These are phyloP conservation scores for Trichechus manatus DNA, from an alignment of 2,113 vertebrate species.

Conservation along the genomic window DNA sequence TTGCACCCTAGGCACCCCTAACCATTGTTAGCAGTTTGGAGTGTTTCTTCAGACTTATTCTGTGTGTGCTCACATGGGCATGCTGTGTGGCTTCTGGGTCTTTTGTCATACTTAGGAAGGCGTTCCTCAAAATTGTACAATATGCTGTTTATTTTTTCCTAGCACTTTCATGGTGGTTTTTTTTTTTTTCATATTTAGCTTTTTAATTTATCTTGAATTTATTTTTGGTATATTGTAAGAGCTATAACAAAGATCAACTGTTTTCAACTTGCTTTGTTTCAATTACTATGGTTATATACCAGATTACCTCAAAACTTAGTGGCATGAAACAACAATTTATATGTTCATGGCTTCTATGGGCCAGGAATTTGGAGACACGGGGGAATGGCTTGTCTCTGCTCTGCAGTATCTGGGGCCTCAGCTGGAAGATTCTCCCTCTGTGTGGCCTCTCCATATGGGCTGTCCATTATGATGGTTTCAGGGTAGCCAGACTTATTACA, in stretches of 20 bases:
- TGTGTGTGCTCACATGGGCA: neutral
- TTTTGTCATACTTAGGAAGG: neutral
- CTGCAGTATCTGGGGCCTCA: neutral
- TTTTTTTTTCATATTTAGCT: too few relatives aligned
- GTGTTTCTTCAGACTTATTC: neutral
- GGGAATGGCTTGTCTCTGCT: neutral
- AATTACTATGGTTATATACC: neutral
- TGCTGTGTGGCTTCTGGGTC: conserved; percentile 8
- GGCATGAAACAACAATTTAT: neutral
- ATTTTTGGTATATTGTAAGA: conserved; percentile 39
- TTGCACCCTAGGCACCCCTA: neutral
- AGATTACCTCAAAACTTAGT: neutral
- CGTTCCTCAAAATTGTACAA: too few relatives aligned
- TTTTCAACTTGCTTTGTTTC: conserved; percentile 30
- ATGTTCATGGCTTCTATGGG: neutral
- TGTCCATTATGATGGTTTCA: neutral
- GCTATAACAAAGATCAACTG: neutral
- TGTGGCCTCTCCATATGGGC: neutral
- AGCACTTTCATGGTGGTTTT: too few relatives aligned
- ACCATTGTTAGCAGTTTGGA: neutral
- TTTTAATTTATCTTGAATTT: neutral
- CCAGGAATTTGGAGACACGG: neutral
- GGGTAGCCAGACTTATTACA: neutral
- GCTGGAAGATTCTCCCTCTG: neutral
- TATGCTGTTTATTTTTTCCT: too few relatives aligned